Evolutionary conservation across 2,797 vertebrate species (phyloP).

Genomic region (Epinephelus malabaricus): DNA sequence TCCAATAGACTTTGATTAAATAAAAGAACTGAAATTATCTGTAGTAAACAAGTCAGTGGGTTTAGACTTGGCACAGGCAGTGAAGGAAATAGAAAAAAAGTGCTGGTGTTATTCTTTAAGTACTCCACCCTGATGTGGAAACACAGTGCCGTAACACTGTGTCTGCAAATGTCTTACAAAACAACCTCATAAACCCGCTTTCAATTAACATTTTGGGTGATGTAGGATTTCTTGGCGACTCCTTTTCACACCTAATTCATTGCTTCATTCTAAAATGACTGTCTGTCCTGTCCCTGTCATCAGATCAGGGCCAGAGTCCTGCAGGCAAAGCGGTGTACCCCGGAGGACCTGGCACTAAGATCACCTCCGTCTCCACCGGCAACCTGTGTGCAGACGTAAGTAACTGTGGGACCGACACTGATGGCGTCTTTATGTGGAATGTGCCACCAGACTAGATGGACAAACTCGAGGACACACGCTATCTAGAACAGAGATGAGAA

Average conservation of each 20-base stretch:
- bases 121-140: conserved; percentile 39
- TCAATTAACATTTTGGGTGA: neutral
- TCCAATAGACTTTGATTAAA: too few species aligned
- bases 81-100: conserved; percentile 1
- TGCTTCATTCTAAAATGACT: neutral
- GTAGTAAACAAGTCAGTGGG: neutral
- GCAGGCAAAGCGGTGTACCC: conserved; percentile 91
- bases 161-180: neutral
- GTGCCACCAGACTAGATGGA: conserved; percentile 4
- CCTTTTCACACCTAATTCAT: neutral
- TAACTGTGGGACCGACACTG: conserved; percentile 1
- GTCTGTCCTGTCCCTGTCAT: neutral
- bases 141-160: neutral
- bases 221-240: neutral
- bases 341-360: conserved; percentile 93
- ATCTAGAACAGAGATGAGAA: conserved; percentile 28
- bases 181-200: neutral
- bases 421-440: conserved; percentile 59
- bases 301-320: conserved; percentile 97
- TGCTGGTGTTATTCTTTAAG: conserved; percentile 29
- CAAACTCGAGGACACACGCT: neutral
- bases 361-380: conserved; percentile 98
- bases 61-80: neutral
- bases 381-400: conserved; percentile 97
- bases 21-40: neutral